Conservation (phyloP, 2,113 vertebrate species). For the Trinectes maculatus region DNA sequence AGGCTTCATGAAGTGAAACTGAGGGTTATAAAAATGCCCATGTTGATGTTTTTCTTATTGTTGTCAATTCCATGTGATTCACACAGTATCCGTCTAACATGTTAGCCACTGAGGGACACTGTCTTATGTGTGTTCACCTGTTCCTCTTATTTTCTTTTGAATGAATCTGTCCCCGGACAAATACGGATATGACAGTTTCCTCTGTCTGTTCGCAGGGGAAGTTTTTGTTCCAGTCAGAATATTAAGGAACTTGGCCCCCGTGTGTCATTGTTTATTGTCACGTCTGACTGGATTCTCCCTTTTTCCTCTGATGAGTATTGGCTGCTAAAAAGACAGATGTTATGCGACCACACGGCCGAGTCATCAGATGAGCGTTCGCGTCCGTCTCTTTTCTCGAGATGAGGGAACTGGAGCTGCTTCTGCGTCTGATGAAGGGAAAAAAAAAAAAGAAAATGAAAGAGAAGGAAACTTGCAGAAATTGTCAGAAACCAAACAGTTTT, state of each 20-base stretch:
- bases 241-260: slow-evolving; percentile 69
- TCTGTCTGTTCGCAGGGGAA: slow-evolving; percentile 64
- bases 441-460: too few species aligned
- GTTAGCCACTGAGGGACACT: slow-evolving; percentile 34
- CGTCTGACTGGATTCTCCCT: slow-evolving; percentile 67
- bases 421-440: too few species aligned
- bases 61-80: slow-evolving; percentile 44
- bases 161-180: slow-evolving; percentile 62
- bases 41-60: slow-evolving; percentile 31
- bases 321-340: slow-evolving; percentile 12
- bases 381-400: neutral
- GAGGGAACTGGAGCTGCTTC: too few species aligned
- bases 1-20: slow-evolving; percentile 2
- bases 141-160: slow-evolving; percentile 60
- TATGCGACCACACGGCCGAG: slow-evolving; percentile 14
- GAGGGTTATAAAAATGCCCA: slow-evolving; percentile 22
- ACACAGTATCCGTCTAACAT: slow-evolving; percentile 12
- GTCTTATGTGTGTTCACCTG: slow-evolving; percentile 14
- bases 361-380: neutral
- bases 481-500: slow-evolving; percentile 18
- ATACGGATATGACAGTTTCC: slow-evolving; percentile 68
- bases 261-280: slow-evolving; percentile 66
- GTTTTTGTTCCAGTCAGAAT: slow-evolving; percentile 72
- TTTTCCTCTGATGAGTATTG: slow-evolving; percentile 32
- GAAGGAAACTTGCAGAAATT: neutral